Evolutionary conservation across 2,888 invertebrate species (phyloP), one percentile per base, ranked within the genome.

Genomic region (Apodemia mormo): DNA sequence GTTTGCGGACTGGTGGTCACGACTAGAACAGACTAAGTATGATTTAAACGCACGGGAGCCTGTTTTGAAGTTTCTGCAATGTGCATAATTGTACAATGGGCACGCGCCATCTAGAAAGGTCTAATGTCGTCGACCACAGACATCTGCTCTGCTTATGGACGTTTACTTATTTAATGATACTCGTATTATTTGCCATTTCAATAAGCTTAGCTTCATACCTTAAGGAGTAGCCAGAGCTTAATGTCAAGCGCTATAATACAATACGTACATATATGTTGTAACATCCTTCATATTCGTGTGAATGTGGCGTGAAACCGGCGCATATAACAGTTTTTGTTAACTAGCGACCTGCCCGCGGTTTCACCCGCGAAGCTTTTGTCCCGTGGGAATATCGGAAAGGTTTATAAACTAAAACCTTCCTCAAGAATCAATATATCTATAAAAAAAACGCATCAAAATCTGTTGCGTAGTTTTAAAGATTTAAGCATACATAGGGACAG

Each of bases 51-150:
- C 76, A 76, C 80, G 78, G 78, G 80, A 72, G 80, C 81, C 78
- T 78, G 78, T 52, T 65, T 52, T 68, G 61, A 61, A 64, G 30
- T 61, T 68, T 33, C 68, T 45, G 68, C 61, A 33, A 61, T 61
- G 33, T 66, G 65, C 65, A 61, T 61, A 33, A 33, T 61, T 61
- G 12, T 33, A 61, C 33, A 72, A 66, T 67, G 78, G 79, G 83
- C 89, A 86, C 88, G 87, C 86, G 89, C 87, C 86, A 83, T 73
- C 81, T 81, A 85, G 81, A 91, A 90, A 92, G 91, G 91, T 91
- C 91, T 84, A 85, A 87, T 83, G 91, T 86, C 90, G 82, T 80
- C 82, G 92, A 89, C 88, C 91, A 80, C 73, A 72, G 76, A 70
- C 92, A 92, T 86, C 92, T 92, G 92, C 87, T 78, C 52, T n/a